Conservation (phyloP, 2,113 vertebrate species). For the Dicrurus megarhynchus region DNA sequence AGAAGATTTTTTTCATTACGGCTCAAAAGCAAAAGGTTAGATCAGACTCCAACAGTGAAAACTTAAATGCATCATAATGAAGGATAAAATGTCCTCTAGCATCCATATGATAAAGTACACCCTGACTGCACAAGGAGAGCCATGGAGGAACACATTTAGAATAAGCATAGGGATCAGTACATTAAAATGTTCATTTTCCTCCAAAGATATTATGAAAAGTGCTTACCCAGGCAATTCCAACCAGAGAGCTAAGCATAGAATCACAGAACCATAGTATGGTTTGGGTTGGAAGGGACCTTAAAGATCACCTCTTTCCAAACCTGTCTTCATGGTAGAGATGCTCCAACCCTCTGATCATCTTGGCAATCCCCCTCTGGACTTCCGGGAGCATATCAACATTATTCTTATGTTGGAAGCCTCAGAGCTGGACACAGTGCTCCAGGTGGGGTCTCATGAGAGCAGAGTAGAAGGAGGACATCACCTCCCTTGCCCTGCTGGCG, state of each 20-base stretch:
- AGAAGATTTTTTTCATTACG: not conserved
- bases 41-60: not conserved
- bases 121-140: not conserved
- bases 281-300: not conserved
- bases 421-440: not conserved
- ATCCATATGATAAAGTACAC: not conserved
- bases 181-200: not conserved
- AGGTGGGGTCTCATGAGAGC: not conserved
- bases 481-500: not conserved
- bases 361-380: not conserved
- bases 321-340: not conserved
- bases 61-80: not conserved
- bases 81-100: not conserved
- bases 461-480: not conserved
- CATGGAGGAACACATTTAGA: not conserved
- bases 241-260: not conserved
- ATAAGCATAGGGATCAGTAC: not conserved
- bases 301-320: accelerated
- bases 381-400: not conserved
- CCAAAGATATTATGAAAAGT: not conserved
- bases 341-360: not conserved
- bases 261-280: not conserved
- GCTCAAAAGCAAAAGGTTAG: not conserved
- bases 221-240: not conserved
- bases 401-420: not conserved